phyloP scores from a whole-genome alignment of 2,113 vertebrate species.

The Alouatta palliata region DNA sequence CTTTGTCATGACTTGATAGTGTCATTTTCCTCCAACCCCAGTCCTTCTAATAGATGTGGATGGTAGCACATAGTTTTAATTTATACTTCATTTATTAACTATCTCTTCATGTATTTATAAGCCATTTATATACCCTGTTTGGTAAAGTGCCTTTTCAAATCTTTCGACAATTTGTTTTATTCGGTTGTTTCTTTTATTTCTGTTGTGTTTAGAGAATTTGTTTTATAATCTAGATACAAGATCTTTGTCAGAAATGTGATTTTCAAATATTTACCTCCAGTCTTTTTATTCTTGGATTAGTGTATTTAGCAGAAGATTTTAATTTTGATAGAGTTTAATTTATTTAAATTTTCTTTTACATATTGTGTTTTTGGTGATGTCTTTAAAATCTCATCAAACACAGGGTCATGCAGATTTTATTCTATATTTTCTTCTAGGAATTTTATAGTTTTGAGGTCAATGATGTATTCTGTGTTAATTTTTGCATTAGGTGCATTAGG shows the following conservation, averaged over 20 bases:
- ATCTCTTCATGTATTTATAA: not conserved
- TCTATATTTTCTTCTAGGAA: not conserved
- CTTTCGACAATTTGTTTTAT: not conserved
- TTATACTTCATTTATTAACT: not conserved
- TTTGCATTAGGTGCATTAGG: not conserved
- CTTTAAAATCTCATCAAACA: not conserved
- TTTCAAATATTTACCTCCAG: not conserved
- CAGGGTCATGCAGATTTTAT: not conserved
- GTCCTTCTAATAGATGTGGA: not conserved
- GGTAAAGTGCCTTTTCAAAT: not conserved
- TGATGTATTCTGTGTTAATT: not conserved
- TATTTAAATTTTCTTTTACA: conserved; percentile 23
- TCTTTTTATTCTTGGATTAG: conserved; percentile 17
- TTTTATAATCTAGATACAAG: not conserved
- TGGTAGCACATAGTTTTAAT: not conserved
- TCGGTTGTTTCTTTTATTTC: not conserved
- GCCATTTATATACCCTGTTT: not conserved
- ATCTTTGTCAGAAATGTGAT: not conserved
- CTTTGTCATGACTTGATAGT: not conserved
- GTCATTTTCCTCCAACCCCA: not conserved
- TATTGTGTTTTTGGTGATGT: not conserved
- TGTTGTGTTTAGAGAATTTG: not conserved
- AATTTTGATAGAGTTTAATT: not conserved
- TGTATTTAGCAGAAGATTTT: not conserved
- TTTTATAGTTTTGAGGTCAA: not conserved